Conservation (phyloP, 2,888 invertebrate species). For the Hirtodrosophila alboralis region DNA sequence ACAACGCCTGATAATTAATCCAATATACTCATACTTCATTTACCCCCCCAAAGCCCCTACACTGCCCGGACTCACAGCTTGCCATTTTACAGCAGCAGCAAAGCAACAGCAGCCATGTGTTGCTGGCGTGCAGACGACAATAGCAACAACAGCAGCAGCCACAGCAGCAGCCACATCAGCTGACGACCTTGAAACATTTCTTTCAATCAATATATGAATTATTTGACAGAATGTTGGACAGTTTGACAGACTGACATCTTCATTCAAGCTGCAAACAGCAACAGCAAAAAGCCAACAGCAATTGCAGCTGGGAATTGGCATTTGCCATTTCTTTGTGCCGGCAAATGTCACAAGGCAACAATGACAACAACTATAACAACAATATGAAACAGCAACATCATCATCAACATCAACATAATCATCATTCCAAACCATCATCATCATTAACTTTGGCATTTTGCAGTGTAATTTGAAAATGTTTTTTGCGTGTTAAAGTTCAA, state of each 20-base stretch:
- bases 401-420: slow-evolving; percentile 11
- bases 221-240: slow-evolving; percentile 17
- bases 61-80: not conserved
- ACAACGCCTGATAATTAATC: slow-evolving; percentile 65
- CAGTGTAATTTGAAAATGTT: slow-evolving; percentile 37
- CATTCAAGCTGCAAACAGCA: slow-evolving; percentile 6
- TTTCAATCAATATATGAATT: slow-evolving; percentile 51
- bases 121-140: slow-evolving; percentile 43
- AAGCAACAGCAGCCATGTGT: slow-evolving; percentile 20
- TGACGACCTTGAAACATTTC: slow-evolving; percentile 71
- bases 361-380: slow-evolving; percentile 34
- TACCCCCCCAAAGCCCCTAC: slow-evolving; percentile 18
- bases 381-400: slow-evolving; percentile 19
- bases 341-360: slow-evolving; percentile 64
- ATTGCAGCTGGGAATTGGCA: slow-evolving; percentile 57
- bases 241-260: slow-evolving; percentile 5
- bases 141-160: slow-evolving; percentile 14
- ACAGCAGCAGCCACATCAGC: slow-evolving; percentile 32
- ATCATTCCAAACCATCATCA: slow-evolving; percentile 28
- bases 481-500: slow-evolving; percentile 73
- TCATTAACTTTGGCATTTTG: slow-evolving; percentile 68
- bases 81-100: slow-evolving; percentile 17
- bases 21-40: slow-evolving; percentile 60
- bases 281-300: slow-evolving; percentile 8
- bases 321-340: slow-evolving; percentile 75